Percentiles rank a stretch among this genome's conserved stretches.
Conservation (phyloP, 2,888 invertebrate species). For the Dynastes grantii region DNA sequence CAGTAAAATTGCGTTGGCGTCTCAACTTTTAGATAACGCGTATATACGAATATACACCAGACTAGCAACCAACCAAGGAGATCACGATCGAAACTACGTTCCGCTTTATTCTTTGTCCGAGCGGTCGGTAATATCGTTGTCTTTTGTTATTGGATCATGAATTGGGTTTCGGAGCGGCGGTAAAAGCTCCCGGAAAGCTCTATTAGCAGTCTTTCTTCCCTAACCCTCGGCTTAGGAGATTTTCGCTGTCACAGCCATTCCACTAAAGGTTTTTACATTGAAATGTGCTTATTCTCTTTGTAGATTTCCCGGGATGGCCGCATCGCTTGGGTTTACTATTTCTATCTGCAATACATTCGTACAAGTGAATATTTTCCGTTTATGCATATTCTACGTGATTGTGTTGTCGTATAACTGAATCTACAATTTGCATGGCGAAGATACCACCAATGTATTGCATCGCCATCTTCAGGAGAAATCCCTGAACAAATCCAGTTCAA, state of each 20-base stretch:
- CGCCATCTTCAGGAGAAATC: too few relatives aligned
- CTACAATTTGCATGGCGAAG: too few relatives aligned
- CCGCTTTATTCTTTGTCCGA: conserved; percentile 69
- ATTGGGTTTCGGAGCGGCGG: conserved; percentile 71
- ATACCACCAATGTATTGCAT: too few relatives aligned
- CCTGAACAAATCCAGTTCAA: too few relatives aligned
- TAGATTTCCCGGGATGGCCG: conserved; percentile 60
- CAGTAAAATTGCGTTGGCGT: conserved; percentile 3
- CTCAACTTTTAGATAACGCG: conserved; percentile 4
- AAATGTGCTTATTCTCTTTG: conserved; percentile 71
- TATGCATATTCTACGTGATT: not conserved
- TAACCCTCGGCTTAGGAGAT: conserved; percentile 70
- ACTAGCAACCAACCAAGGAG: conserved; percentile 1
- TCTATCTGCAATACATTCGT: conserved; percentile 21
- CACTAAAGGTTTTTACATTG: conserved; percentile 70
- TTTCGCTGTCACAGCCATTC: conserved; percentile 69
- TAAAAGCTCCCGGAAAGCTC: conserved; percentile 71
- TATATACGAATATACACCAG: not conserved
- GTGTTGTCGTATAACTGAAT: too few relatives aligned
- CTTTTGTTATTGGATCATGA: conserved; percentile 73
- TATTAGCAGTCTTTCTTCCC: conserved; percentile 72
- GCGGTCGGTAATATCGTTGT: conserved; percentile 72
- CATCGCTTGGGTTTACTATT: conserved; percentile 8
- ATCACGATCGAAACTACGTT: conserved; percentile 64
- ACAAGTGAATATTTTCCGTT: conserved; percentile 15